Base-by-base conservation (phyloP, 2,113 vertebrate species). In the Petroica traversi region DNA sequence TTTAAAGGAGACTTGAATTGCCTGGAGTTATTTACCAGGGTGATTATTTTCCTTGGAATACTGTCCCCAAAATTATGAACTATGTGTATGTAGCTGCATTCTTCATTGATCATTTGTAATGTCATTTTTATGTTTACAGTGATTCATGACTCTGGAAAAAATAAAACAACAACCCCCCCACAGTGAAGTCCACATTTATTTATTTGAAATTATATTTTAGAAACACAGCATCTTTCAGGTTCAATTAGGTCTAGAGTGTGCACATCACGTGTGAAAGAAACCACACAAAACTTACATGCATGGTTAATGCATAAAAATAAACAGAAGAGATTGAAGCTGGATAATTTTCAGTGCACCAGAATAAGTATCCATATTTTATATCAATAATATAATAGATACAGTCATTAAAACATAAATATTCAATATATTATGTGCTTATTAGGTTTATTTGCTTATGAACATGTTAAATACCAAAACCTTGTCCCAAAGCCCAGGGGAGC, bases 131-230 rank as follows among this genome's bases (percentile, higher is more conserved):
- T 26, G 3, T 34, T 68, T 93, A 34, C 3, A 91, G 43, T 20
- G 51, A 78, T 46, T 71, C 8, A 58, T 34, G 23, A 54, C 28
- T 91, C 14, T 59, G 14, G 11, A 36, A 77, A 81, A 79, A 51
- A 18, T 18, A 45, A 8, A 8, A 7, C 5, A 67, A 22, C 4
- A 25, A 43, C 14, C 0, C 3, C 15, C 19, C 14, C 13, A n/a
- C 14, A 14, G 17, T 18, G 5, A 87, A 24, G 9, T 7, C 0
- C 14, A 49, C 2, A 9, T 46, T 29, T 19, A 8, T 41, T 81
- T 54, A 34, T 33, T 71, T 69, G 33, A 33, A 78, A 28, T 20
- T 41, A 1, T 72, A n/a, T 40, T 77, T 78, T 59, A 78, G 26
- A 67, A 81, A 8, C 1, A 41, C 8, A 11, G 1, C 1, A 34